Conservation (phyloP, 2,888 invertebrate species). For the Campoplex capitator region DNA sequence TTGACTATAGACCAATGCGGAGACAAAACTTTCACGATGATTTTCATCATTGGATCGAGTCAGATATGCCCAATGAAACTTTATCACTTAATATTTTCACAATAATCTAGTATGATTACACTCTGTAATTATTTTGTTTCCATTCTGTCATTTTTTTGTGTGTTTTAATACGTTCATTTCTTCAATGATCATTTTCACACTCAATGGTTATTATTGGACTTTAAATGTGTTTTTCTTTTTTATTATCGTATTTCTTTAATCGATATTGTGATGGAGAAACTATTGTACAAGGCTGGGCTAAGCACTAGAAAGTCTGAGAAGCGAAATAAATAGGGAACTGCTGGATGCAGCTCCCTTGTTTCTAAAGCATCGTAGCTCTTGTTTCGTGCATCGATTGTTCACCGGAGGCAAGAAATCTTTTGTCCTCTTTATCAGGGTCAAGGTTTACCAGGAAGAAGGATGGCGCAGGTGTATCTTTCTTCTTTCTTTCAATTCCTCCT, state of each 20-base stretch:
- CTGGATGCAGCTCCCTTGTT: slow-evolving; percentile 26
- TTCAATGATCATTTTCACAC: not conserved
- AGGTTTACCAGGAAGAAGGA: slow-evolving; percentile 42
- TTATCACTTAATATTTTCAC: not conserved
- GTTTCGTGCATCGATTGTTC: slow-evolving; percentile 46
- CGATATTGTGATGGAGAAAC: not conserved
- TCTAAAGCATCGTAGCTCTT: slow-evolving; percentile 6
- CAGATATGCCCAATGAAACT: not conserved
- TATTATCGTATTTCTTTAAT: no score
- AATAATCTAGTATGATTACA: not conserved
- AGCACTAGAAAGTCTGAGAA: slow-evolving; percentile 2
- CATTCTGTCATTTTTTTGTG: not conserved
- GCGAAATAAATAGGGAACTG: not conserved
- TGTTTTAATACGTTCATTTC: not conserved
- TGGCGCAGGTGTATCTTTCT: not conserved
- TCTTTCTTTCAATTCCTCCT: slow-evolving; percentile 15
- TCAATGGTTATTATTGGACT: no score
- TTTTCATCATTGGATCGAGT: slow-evolving; percentile 13
- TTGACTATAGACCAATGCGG: not conserved
- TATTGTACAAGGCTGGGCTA: not conserved
- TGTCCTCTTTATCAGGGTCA: slow-evolving; percentile 63
- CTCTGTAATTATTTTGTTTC: not conserved
- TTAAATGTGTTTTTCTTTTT: no score
- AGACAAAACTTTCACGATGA: not conserved
- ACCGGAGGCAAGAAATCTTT: slow-evolving; percentile 44